Evolutionary conservation across 2,113 vertebrate genomes (phyloP).

Genomic region (Litocranius walleri): DNA sequence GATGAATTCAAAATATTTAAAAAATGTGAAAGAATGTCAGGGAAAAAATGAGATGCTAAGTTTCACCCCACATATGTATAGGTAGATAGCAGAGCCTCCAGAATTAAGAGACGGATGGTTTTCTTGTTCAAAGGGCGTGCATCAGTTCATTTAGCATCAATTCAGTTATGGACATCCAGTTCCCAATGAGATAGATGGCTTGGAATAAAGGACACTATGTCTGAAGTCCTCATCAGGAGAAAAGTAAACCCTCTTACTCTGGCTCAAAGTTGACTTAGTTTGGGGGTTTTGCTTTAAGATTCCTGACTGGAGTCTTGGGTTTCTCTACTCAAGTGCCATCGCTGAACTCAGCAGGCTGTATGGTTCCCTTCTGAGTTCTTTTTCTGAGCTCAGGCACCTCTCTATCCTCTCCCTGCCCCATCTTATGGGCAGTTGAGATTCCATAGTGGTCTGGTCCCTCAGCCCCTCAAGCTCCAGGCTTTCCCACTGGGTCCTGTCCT

Average conservation of each 20-base stretch:
- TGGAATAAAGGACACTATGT: neutral
- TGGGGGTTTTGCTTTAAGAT: neutral
- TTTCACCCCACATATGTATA: neutral
- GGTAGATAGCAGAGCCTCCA: neutral
- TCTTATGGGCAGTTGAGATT: neutral
- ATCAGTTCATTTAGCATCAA: accelerated
- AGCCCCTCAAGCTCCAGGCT: too few species aligned
- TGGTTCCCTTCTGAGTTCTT: neutral
- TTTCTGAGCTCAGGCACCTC: neutral
- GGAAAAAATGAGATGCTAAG: too few species aligned
- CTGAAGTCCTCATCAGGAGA: neutral
- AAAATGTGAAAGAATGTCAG: neutral
- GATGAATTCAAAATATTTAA: neutral
- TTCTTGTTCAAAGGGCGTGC: accelerated
- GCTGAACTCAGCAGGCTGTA: neutral
- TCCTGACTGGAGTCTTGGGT: neutral
- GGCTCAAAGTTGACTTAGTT: neutral
- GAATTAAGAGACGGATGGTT: accelerated
- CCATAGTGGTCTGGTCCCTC: too few species aligned
- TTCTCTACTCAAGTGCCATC: neutral
- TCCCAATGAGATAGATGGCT: neutral
- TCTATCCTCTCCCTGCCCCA: neutral
- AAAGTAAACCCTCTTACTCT: too few species aligned
- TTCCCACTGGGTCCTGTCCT: neutral
- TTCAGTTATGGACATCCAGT: neutral